phyloP scores from a whole-genome alignment of 1,140 invertebrate species.

The Meloidogyne chitwoodi region DNA sequence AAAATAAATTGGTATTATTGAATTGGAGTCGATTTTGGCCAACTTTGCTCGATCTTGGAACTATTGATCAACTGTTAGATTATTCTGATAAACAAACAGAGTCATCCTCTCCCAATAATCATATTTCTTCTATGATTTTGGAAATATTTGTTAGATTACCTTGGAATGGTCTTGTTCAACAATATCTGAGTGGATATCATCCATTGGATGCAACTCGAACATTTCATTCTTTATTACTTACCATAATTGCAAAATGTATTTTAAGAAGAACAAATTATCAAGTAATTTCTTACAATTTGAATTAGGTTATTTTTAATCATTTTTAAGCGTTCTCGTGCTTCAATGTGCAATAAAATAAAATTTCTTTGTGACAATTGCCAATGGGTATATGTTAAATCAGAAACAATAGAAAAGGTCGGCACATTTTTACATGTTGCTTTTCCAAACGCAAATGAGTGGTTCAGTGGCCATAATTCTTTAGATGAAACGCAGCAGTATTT shows the following conservation, averaged over 20 bases:
- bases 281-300: neutral
- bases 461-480: conserved; percentile 1
- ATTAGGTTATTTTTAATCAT: neutral
- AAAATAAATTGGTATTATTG: conserved; percentile 26
- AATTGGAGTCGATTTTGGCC: conserved; percentile 46
- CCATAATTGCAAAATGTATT: conserved; percentile 27
- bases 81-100: conserved; percentile 14
- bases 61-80: conserved; percentile 30
- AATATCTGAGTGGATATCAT: conserved; percentile 28
- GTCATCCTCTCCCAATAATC: neutral
- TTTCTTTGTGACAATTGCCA: conserved; percentile 17
- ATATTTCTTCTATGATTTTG: conserved; percentile 19
- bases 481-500: conserved; percentile 12
- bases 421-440: conserved; percentile 28
- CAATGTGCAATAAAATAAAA: conserved; percentile 30
- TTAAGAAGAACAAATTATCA: conserved; percentile 32
- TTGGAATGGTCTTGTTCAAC: conserved; percentile 28
- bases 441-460: conserved; percentile 16
- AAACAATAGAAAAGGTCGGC: conserved; percentile 29
- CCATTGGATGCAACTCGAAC: conserved; percentile 35
- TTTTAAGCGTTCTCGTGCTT: conserved; percentile 36
- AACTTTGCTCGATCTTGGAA: conserved; percentile 30
- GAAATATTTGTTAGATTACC: conserved; percentile 37
- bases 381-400: conserved; percentile 38
- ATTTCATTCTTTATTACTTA: conserved; percentile 38